Evolutionary conservation across 2,888 invertebrate genomes (phyloP).

Genomic region (Drosophila mettleri): DNA sequence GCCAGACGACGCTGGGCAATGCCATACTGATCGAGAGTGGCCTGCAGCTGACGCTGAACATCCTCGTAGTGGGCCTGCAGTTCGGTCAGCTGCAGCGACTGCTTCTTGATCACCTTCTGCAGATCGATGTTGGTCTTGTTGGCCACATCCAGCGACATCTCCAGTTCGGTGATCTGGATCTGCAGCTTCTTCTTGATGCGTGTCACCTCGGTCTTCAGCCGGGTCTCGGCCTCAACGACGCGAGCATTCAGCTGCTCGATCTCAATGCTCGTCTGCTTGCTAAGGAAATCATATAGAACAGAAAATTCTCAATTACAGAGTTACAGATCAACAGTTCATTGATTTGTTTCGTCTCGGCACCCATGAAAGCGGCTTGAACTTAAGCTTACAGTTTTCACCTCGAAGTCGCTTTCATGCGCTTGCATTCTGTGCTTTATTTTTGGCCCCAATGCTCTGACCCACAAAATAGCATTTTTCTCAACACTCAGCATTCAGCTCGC

Average conservation of each 20-base stretch:
- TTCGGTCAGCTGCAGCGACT: constrained; percentile 95
- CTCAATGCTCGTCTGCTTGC: constrained; percentile 99
- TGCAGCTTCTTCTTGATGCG: constrained; percentile 99
- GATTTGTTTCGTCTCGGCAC: constrained; percentile 11
- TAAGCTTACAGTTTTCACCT: constrained; percentile 39
- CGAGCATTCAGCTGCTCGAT: constrained; percentile 98
- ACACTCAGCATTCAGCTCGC: constrained; percentile 57
- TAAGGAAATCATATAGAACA: constrained; percentile 83
- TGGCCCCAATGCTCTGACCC: constrained; percentile 75
- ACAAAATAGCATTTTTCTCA: constrained; percentile 62
- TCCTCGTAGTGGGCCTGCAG: constrained; percentile 98
- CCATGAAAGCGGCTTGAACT: constrained; percentile 12
- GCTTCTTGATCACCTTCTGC: constrained; percentile 99
- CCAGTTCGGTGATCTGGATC: constrained; percentile 98
- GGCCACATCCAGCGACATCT: constrained; percentile 98
- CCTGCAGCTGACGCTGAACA: constrained; percentile 97
- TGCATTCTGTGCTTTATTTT: constrained; percentile 60
- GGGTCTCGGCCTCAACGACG: constrained; percentile 97
- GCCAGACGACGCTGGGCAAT: constrained; percentile 96
- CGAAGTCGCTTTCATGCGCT: constrained; percentile 44
- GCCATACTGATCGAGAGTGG: constrained; percentile 96
- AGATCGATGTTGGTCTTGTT: constrained; percentile 99
- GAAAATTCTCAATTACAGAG: background rate
- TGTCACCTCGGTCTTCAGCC: constrained; percentile 96
- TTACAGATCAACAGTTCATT: background rate